phyloP scores from a whole-genome alignment of 1,140 invertebrate species.

The Meloidogyne floridensis region DNA sequence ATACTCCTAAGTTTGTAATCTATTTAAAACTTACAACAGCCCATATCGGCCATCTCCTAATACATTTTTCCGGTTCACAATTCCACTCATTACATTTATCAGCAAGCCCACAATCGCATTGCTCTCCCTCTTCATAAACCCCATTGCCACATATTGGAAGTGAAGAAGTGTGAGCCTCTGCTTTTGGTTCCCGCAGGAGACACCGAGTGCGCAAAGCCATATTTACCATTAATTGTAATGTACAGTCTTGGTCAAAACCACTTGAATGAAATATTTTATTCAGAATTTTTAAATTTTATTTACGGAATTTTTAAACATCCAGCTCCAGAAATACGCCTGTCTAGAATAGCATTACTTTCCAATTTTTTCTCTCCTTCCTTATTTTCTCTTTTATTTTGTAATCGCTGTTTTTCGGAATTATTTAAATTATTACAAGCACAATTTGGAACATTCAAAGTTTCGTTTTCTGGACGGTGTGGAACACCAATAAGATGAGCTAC shows the following conservation, averaged over 20 bases:
- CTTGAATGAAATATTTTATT: slow-evolving; percentile 20
- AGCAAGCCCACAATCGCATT: slow-evolving; percentile 46
- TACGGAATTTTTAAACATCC: slow-evolving; percentile 60
- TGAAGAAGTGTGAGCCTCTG: background rate
- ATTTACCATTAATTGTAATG: slow-evolving; percentile 46
- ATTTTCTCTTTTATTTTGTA: background rate
- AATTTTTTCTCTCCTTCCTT: slow-evolving; percentile 25
- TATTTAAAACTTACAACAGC: slow-evolving; percentile 33
- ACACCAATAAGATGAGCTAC: slow-evolving; percentile 58
- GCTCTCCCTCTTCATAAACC: slow-evolving; percentile 35
- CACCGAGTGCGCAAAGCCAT: slow-evolving; percentile 44
- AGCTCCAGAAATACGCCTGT: background rate
- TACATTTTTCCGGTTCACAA: slow-evolving; percentile 44
- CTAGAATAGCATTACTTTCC: background rate
- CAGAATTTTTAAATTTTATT: slow-evolving; percentile 10
- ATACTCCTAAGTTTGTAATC: background rate
- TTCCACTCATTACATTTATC: slow-evolving; percentile 41
- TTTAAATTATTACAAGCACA: slow-evolving; percentile 45
- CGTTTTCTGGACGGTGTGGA: slow-evolving; percentile 48
- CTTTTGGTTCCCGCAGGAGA: slow-evolving; percentile 25
- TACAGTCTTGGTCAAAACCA: slow-evolving; percentile 51
- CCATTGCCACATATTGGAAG: slow-evolving; percentile 47
- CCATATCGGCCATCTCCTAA: slow-evolving; percentile 37
- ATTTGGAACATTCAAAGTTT: slow-evolving; percentile 57
- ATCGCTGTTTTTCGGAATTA: background rate